A percentile compares a stretch with the other conserved stretches of the same genome.
These are phyloP conservation scores for Bombycilla garrulus DNA, from an alignment of 2,113 vertebrate genomes.

Conservation along the genomic window DNA sequence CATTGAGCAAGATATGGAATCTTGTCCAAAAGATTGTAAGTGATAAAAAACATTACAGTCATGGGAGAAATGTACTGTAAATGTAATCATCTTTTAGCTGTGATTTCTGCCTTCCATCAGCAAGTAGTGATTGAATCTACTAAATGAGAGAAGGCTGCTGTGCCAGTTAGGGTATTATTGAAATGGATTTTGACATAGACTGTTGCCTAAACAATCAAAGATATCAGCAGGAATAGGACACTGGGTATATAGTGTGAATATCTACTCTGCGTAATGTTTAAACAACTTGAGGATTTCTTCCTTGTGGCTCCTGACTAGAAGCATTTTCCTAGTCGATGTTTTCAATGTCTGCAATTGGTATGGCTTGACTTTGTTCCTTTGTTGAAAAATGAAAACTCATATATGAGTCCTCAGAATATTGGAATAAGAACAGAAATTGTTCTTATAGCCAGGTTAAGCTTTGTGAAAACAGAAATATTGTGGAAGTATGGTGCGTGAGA, in stretches of 20 bases:
- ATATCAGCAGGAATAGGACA: background rate
- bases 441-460: background rate
- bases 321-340: background rate
- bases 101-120: slow-evolving; percentile 54
- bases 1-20: background rate
- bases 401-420: background rate
- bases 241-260: background rate
- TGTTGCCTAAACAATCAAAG: slow-evolving; percentile 29
- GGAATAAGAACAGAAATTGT: background rate
- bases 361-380: background rate
- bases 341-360: background rate
- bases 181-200: slow-evolving; percentile 46
- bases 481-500: background rate
- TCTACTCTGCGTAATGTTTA: background rate
- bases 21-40: slow-evolving; percentile 19
- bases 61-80: slow-evolving; percentile 26
- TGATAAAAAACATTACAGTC: slow-evolving; percentile 31
- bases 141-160: slow-evolving; percentile 27
- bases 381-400: background rate
- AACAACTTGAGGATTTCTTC: background rate
- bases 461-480: background rate
- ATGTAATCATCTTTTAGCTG: slow-evolving; percentile 23
- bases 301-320: background rate
- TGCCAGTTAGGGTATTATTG: slow-evolving; percentile 10
- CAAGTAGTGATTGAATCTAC: slow-evolving; percentile 29